Base-by-base conservation (phyloP, 2,888 invertebrate species). In the Cosmia pyralina region DNA sequence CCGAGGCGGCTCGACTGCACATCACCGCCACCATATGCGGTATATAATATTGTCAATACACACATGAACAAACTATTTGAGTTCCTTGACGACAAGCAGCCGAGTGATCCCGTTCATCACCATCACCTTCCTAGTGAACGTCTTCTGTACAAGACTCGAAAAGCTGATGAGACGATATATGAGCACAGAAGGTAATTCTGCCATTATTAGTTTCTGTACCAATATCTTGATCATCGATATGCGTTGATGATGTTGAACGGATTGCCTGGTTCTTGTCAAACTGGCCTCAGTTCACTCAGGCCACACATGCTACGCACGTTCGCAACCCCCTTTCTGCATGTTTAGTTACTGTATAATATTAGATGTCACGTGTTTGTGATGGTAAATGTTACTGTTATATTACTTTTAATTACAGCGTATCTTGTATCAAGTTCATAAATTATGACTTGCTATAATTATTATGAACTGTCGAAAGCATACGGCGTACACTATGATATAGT, bases 321-420 rank as follows among this genome's bases (percentile, higher is more conserved):
- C 96, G 96, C 96, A 95, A 95, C 96, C 96, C 95, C 93, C 93
- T 92, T 93, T 95, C 95, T 95, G 96, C 96, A 96, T 96, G 96
- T 92, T 93, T 94, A 94, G 94, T 92, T 91, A 91, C 85, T 93
- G 91, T 92, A 90, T 85, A 82, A 82, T 87, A 92, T n/a, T 94
- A 95, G 92, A 93, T 95, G 95, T 96, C 92, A 93, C 90, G 94
- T 95, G 94, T 92, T 90, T 93, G 90, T 94, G 89, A 90, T 92
- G 89, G 88, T 92, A 90, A 86, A 88, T 89, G 88, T 92, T 90
- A 88, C 87, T 86, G 85, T 88, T 83, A 77, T 79, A 77, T 81
- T 78, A 77, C 66, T 78, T 68, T 77, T 77, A 77, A 72, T 87
- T 86, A 72, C 70, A 79, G 81, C 63, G 64, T 73, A 58, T 85